Evolutionary conservation across 2,797 vertebrate genomes (phyloP).

Genomic region (Scleropages formosus): DNA sequence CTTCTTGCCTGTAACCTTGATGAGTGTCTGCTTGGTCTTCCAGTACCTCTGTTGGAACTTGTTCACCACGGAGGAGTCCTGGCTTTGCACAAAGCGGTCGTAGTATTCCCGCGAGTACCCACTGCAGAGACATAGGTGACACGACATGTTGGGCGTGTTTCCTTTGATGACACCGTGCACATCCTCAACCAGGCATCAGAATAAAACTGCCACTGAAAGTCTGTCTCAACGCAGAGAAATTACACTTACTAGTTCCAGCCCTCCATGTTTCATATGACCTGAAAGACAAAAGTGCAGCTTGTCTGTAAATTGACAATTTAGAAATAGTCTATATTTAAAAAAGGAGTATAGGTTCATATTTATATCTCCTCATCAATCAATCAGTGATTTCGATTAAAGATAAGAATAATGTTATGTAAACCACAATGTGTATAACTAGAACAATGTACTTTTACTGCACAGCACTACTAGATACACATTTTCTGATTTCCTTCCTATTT

Average conservation of each 20-base stretch:
- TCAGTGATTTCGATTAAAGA: no score
- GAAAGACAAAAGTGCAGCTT: slow-evolving; percentile 30
- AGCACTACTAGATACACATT: no score
- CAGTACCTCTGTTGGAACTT: slow-evolving; percentile 96
- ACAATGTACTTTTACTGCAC: no score
- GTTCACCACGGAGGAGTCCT: slow-evolving; percentile 91
- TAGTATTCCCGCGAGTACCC: slow-evolving; percentile 80
- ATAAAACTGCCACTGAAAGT: not conserved
- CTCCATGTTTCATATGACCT: slow-evolving; percentile 62
- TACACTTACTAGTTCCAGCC: slow-evolving; percentile 63
- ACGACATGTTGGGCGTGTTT: not conserved
- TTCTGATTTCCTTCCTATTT: no score
- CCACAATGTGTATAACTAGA: no score
- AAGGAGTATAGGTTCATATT: not conserved
- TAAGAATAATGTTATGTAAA: no score
- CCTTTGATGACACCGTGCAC: not conserved
- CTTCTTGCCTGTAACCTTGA: slow-evolving; percentile 93
- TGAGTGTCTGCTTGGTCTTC: slow-evolving; percentile 96
- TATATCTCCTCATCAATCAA: no score
- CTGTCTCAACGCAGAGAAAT: not conserved
- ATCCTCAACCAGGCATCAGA: not conserved
- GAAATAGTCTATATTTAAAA: not conserved
- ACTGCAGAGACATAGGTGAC: slow-evolving; percentile 49
- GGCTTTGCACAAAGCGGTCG: slow-evolving; percentile 81
- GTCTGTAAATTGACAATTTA: not conserved